Percentiles rank a stretch among this genome's conserved stretches.
Conservation (phyloP, 2,113 vertebrate species). For the Barnardius zonarius region DNA sequence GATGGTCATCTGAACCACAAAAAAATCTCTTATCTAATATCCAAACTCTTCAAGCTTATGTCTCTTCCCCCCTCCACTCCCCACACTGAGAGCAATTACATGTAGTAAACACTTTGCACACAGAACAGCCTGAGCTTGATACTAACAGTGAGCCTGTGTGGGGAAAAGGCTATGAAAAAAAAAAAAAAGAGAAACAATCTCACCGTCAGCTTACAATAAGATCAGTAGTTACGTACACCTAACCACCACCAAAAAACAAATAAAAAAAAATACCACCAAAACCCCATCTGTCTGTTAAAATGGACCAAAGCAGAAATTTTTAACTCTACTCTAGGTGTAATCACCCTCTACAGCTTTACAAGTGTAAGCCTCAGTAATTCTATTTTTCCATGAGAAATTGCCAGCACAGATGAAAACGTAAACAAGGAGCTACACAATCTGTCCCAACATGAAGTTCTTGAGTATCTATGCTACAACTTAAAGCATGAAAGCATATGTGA, state of each 20-base stretch:
- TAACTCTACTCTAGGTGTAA: background rate
- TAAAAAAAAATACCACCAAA: background rate
- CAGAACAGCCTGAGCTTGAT: background rate
- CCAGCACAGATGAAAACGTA: background rate
- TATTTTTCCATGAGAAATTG: background rate
- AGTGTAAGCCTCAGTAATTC: background rate
- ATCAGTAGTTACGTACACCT: background rate
- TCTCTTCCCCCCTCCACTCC: background rate
- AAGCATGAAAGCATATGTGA: background rate
- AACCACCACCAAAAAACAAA: background rate
- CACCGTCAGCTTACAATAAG: background rate
- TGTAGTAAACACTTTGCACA: background rate
- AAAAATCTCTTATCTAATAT: background rate
- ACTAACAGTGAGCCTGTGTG: fast-evolving
- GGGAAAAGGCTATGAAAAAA: background rate
- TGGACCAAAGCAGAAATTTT: background rate
- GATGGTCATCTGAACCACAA: background rate
- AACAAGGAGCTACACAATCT: background rate
- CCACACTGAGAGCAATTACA: background rate
- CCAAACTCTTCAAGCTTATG: background rate
- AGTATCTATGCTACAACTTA: background rate
- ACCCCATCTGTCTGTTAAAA: background rate
- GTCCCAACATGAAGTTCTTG: background rate
- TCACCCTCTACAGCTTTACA: background rate
- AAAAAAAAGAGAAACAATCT: background rate